These are phyloP conservation scores for Hycleus phaleratus DNA, from an alignment of 1,140 invertebrate genomes.

Conservation along the genomic window DNA sequence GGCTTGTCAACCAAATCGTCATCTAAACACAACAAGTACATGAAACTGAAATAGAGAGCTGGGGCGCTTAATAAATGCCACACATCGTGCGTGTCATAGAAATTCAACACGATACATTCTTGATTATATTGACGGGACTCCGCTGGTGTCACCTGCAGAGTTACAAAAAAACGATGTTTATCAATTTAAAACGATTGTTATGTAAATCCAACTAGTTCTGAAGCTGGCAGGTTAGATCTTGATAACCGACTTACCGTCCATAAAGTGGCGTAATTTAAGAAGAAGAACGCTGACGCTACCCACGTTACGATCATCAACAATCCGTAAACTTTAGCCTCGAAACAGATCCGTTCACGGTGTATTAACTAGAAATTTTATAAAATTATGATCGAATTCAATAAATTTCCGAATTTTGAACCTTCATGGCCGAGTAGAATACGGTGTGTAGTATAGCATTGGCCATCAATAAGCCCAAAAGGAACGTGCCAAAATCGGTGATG, in stretches of 20 bases:
- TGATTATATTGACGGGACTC: slow-evolving; percentile 56
- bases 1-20: slow-evolving; percentile 32
- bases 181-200: neutral
- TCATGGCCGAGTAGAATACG: slow-evolving; percentile 79
- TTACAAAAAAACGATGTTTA: neutral
- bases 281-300: slow-evolving; percentile 63
- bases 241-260: slow-evolving; percentile 56
- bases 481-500: slow-evolving; percentile 72
- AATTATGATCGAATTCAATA: neutral
- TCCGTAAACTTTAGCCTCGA: slow-evolving; percentile 59
- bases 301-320: slow-evolving; percentile 56
- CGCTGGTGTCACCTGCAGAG: slow-evolving; percentile 51
- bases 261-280: slow-evolving; percentile 66
- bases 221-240: neutral
- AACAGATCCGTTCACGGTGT: slow-evolving; percentile 57
- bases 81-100: slow-evolving; percentile 65
- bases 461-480: slow-evolving; percentile 71
- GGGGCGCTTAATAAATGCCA: slow-evolving; percentile 66
- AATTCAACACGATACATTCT: slow-evolving; percentile 55
- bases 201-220: neutral
- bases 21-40: slow-evolving; percentile 43
- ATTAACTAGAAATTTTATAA: slow-evolving; percentile 47
- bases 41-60: slow-evolving; percentile 62
- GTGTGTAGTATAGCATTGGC: slow-evolving; percentile 75
- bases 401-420: slow-evolving; percentile 47